phyloP scores from a whole-genome alignment of 2,888 invertebrate species.

The Thecophora atra region DNA sequence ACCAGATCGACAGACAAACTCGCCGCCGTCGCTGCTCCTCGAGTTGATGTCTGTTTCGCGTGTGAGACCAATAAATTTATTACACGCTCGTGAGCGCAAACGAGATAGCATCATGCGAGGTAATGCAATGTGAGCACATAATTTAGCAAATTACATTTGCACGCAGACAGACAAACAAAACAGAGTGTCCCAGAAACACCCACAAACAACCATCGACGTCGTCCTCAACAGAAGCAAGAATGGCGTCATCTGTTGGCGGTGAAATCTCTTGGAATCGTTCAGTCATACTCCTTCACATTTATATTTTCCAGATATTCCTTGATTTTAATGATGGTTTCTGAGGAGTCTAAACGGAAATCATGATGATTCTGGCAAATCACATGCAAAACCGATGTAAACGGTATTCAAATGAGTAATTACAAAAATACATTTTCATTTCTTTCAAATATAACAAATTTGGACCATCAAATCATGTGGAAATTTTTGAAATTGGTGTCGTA shows the following conservation, averaged over 20 bases:
- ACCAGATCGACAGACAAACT: background rate
- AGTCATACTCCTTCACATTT: background rate
- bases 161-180: background rate
- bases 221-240: background rate
- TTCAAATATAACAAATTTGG: no score
- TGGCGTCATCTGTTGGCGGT: slow-evolving; percentile 8
- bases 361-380: no score
- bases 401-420: no score
- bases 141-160: slow-evolving; percentile 15
- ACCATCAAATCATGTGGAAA: no score
- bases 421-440: no score
- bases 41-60: slow-evolving; percentile 28
- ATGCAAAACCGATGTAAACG: background rate
- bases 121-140: slow-evolving; percentile 20
- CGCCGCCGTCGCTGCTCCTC: background rate
- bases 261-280: slow-evolving; percentile 13
- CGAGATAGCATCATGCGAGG: slow-evolving; percentile 9
- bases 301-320: background rate
- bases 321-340: slow-evolving; percentile 27
- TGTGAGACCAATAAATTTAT: slow-evolving; percentile 32
- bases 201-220: background rate
- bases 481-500: no score
- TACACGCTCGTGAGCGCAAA: slow-evolving; percentile 27
- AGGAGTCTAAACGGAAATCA: background rate
- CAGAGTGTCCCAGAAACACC: background rate